Evolutionary conservation across 1,140 invertebrate genomes (phyloP), one percentile per base, ranked within the genome.

Genomic region (Drosophila tani): DNA sequence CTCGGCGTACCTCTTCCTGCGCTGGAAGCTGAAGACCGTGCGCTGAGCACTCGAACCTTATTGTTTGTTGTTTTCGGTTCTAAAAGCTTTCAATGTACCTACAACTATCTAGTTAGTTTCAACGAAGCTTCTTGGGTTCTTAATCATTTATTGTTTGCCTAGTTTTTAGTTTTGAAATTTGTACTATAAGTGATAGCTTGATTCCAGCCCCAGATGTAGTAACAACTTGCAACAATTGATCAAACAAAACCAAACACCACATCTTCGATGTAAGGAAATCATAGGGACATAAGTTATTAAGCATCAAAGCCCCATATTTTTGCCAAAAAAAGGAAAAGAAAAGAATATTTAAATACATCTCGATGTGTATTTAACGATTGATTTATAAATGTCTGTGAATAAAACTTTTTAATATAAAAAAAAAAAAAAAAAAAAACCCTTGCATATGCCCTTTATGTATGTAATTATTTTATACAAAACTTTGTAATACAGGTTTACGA

Each of bases 1-100:
- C 40, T 94, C 96, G 8, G 98, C 98, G 24, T 99, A 97, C 93
- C 93, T 98, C n/a, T 98, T 99, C 91, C 94, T 99, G 6, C 95
- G 97, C 65, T 98, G 97, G 97, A 98, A 98, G 92, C 94, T 97
- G 8, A 95, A 95, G 78, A 95, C 95, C 68, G 95, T 95, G 51
- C 95, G 96, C 94, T 97, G 96, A 94, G 75, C 24, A 6, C 62
- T 12, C 41, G 7, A 55, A 45, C 12, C 40, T 17, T 43, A 32
- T 41, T 19, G 24, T 27, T 38, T 62, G 9, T 74, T 79, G 51
- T 65, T 62, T 69, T 83, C 51, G 81, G 87, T 75, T 91, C 71
- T 69, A 68, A 88, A 82, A 91, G 78, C 79, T 87, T 91, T 85
- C 53, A 73, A 38, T 77, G 47, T 81, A 79, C 56, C 63, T 68